These are phyloP conservation scores for Hippocampus kuda DNA, from an alignment of 2,797 vertebrate species.

Conservation along the genomic window DNA sequence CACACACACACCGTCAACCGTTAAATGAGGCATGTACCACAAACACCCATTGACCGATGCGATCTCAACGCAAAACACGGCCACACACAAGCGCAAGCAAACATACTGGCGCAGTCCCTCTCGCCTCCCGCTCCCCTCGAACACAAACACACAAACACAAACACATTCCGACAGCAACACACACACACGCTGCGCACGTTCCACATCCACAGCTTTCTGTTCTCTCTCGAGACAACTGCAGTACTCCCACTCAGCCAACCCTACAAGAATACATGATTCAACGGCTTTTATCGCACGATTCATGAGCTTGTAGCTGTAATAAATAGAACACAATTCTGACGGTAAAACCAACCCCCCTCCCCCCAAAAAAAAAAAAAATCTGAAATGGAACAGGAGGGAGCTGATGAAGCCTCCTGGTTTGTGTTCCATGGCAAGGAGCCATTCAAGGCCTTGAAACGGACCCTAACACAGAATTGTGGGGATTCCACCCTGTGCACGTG, in stretches of 20 bases:
- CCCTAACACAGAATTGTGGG: not conserved
- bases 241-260: constrained; percentile 47
- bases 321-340: constrained; percentile 43
- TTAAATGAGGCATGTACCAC: constrained; percentile 31
- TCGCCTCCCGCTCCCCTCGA: not conserved
- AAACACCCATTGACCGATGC: constrained; percentile 35
- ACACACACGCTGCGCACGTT: constrained; percentile 32
- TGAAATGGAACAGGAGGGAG: constrained; percentile 7
- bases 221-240: constrained; percentile 47
- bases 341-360: not conserved
- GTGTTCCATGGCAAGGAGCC: not conserved
- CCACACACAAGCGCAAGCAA: constrained; percentile 45
- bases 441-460: not conserved
- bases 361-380: constrained; percentile 18
- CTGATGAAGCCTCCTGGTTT: not conserved
- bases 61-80: constrained; percentile 34
- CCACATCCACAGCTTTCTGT: constrained; percentile 46
- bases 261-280: constrained; percentile 37
- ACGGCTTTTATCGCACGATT: constrained; percentile 36
- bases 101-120: not conserved
- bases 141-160: constrained; percentile 6
- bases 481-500: not conserved
- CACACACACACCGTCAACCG: constrained; percentile 24
- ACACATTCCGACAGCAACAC: not conserved
- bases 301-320: constrained; percentile 45